Base-by-base conservation (phyloP, 2,113 vertebrate species). In the Alligator sinensis region DNA sequence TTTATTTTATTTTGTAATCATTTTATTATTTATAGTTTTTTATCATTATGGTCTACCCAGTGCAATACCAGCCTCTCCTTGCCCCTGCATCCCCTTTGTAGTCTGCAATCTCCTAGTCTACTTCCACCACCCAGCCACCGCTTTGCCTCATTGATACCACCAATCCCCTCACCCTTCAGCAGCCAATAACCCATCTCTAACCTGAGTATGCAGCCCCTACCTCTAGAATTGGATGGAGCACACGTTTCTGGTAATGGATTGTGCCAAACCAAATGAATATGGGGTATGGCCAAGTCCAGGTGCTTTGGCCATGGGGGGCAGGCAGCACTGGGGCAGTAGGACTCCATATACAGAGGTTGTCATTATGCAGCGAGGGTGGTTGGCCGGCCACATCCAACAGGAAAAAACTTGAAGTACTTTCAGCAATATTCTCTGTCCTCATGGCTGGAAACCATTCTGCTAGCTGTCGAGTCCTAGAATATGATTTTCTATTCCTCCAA, bases 151-250 rank as follows among this genome's bases (percentile, higher is more conserved):
- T 86, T 79, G 16, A 82, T 92, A 66, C 88, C 95, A 18, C 81
- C 90, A 96, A 95, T 95, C 95, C 91, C 59, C 16, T 96, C 91
- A 95, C 92, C 85, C 92, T 93, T 87, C 87, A 91, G 96, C 1
- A 19, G 90, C 96, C 92, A 22, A 90, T 38, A 87, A 86, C 90
- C 94, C 88, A 87, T 22, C 94, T 94, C 94, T 4, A 55, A 59
- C 90, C 92, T 34, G 47, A 47, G 75, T 27, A 61, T 7, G 11
- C 82, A 92, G 92, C 90, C 70, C 47, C 55, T 17, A 7, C 25
- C 82, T 84, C 47, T 9, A 9, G 47, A 47, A 86, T 24, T 87
- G 93, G 88, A 94, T 77, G 82, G 87, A 92, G 78, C 82, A 90
- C 12, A 91, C 57, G 78, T 75, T 95, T 64, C 84, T 30, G 82